Conservation (phyloP, 2,113 vertebrate genomes). For the Agapornis roseicollis region DNA sequence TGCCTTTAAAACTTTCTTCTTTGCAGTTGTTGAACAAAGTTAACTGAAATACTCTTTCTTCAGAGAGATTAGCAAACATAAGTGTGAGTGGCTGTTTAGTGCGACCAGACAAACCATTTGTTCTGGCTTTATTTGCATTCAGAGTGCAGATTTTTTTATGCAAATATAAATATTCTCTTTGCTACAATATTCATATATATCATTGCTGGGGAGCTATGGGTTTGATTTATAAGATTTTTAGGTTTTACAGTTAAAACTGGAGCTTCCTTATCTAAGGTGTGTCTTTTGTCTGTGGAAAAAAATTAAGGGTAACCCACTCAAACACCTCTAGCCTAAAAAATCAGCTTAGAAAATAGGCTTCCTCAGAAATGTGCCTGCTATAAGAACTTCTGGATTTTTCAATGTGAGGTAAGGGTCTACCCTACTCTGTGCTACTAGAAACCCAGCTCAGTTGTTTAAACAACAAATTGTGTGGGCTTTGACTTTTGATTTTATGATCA, state of each 20-base stretch:
- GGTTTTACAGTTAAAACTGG: background rate
- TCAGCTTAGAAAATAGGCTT: background rate
- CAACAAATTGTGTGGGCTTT: background rate
- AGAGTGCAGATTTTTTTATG: background rate
- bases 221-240: background rate
- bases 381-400: background rate
- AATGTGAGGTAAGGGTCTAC: fast-evolving
- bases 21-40: constrained; percentile 54
- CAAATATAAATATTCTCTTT: background rate
- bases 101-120: background rate
- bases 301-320: background rate
- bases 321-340: background rate
- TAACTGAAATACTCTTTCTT: constrained; percentile 43
- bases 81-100: background rate
- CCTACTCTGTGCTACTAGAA: background rate
- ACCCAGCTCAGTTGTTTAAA: background rate
- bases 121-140: background rate
- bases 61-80: background rate
- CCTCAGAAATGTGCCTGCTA: background rate
- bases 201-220: background rate
- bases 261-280: background rate
- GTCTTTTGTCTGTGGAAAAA: background rate
- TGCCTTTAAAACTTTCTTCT: constrained; percentile 70
- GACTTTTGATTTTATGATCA: background rate
- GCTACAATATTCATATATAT: background rate